Evolutionary conservation across 1,140 invertebrate genomes (phyloP).

Genomic region (Apis florea): DNA sequence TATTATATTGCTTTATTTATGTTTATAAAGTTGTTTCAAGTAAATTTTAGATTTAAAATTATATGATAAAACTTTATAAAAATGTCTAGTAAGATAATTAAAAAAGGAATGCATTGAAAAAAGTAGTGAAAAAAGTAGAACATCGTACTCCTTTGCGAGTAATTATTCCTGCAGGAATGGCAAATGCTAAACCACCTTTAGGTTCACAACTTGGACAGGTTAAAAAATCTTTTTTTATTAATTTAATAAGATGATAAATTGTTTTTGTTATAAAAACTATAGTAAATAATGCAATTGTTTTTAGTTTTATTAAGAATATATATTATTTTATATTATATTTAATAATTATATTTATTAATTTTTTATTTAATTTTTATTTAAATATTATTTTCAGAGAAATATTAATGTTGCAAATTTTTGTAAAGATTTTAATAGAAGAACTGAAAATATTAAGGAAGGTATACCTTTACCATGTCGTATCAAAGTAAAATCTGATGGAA

Average conservation of each 20-base stretch:
- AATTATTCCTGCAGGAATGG: slow-evolving; percentile 93
- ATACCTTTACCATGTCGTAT: slow-evolving; percentile 93
- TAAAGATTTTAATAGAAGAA: slow-evolving; percentile 98
- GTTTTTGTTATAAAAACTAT: neutral
- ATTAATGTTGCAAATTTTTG: slow-evolving; percentile 98
- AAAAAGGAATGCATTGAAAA: slow-evolving; percentile 85
- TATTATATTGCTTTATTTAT: neutral
- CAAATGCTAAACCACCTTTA: slow-evolving; percentile 92
- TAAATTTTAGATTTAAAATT: neutral
- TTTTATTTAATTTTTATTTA: neutral
- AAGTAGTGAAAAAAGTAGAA: slow-evolving; percentile 86
- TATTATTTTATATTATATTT: slow-evolving; percentile 14
- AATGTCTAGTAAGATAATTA: slow-evolving; percentile 86
- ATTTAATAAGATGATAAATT: neutral
- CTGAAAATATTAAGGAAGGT: slow-evolving; percentile 95
- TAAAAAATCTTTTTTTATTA: slow-evolving; percentile 54
- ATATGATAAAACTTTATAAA: slow-evolving; percentile 55
- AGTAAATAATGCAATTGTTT: neutral
- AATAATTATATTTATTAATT: neutral
- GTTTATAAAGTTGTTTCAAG: neutral
- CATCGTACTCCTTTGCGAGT: slow-evolving; percentile 87
- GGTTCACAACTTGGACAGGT: slow-evolving; percentile 96
- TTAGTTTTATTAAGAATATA: neutral
- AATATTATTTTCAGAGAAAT: slow-evolving; percentile 86
- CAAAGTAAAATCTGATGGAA: slow-evolving; percentile 92